A percentile compares a stretch with the other conserved stretches of the same genome.
These are phyloP conservation scores for Hypotaenidia philippensis DNA, from an alignment of 2,797 vertebrate species.

Conservation along the genomic window DNA sequence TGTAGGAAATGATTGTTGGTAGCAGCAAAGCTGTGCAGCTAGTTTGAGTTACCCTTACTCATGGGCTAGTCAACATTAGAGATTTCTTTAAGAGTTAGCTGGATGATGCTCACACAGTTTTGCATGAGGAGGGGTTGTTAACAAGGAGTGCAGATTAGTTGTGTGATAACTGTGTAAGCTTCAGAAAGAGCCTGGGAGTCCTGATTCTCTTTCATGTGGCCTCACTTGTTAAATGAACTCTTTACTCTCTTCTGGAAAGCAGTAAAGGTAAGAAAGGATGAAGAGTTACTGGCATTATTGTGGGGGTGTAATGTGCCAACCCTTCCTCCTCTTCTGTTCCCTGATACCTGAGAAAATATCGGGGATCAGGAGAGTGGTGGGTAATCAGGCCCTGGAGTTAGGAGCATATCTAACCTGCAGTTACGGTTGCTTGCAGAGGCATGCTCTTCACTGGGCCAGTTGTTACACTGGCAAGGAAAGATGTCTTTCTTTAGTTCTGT, in stretches of 20 bases:
- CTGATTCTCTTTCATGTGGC: neutral
- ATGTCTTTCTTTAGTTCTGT: neutral
- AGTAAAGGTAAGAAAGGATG: neutral
- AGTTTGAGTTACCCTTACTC: neutral
- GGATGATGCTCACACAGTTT: neutral
- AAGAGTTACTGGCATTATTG: neutral
- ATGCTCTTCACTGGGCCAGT: neutral
- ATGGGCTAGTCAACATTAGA: neutral
- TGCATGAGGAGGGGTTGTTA: neutral
- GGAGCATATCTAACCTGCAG: neutral
- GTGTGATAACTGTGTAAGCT: neutral
- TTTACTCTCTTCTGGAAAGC: neutral
- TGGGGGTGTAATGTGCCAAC: neutral
- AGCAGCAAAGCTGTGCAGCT: neutral
- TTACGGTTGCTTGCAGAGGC: neutral
- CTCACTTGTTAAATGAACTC: neutral
- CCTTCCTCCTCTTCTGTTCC: neutral
- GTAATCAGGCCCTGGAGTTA: neutral
- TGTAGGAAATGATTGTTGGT: neutral
- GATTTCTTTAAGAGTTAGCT: neutral
- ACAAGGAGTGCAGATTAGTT: neutral
- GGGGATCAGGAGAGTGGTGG: neutral
- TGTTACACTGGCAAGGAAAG: rapidly evolving
- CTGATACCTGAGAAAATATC: neutral
- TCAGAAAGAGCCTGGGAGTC: neutral